These are phyloP conservation scores for Yponomeuta evonymella DNA, from an alignment of 2,888 invertebrate species.

Conservation along the genomic window DNA sequence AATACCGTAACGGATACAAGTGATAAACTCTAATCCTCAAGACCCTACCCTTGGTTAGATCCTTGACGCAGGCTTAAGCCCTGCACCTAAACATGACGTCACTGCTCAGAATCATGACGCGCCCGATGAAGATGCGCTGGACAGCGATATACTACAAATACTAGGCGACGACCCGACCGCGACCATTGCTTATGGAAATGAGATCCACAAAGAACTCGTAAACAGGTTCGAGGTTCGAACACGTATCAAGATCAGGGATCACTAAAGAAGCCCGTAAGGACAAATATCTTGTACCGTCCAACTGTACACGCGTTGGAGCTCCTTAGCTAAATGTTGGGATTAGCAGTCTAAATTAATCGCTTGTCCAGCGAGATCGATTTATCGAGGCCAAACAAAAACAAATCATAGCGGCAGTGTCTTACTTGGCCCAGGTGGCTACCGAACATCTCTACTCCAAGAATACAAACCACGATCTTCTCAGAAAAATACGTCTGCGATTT, in stretches of 20 bases:
- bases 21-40: too few species aligned
- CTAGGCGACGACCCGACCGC: too few species aligned
- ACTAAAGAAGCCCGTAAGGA: conserved; percentile 25
- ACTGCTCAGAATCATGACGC: conserved; percentile 4
- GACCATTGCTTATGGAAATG: too few species aligned
- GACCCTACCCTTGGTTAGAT: too few species aligned
- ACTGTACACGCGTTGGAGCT: conserved; percentile 25
- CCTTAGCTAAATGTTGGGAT: conserved; percentile 24
- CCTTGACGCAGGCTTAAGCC: too few species aligned
- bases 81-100: too few species aligned
- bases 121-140: too few species aligned
- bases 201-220: conserved; percentile 22
- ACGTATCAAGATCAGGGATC: conserved; percentile 23
- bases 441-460: not conserved
- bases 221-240: conserved; percentile 22
- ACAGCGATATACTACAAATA: too few species aligned
- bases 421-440: conserved; percentile 18
- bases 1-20: too few species aligned
- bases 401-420: conserved; percentile 22
- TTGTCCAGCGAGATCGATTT: conserved; percentile 25
- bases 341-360: conserved; percentile 15
- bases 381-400: conserved; percentile 29
- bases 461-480: conserved; percentile 15
- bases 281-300: conserved; percentile 24
- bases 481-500: conserved; percentile 14